Evolutionary conservation across 30 jellyfish, hydroid and myxozoan genomes (phyloP).

Genomic region (Morbakka virulenta): DNA sequence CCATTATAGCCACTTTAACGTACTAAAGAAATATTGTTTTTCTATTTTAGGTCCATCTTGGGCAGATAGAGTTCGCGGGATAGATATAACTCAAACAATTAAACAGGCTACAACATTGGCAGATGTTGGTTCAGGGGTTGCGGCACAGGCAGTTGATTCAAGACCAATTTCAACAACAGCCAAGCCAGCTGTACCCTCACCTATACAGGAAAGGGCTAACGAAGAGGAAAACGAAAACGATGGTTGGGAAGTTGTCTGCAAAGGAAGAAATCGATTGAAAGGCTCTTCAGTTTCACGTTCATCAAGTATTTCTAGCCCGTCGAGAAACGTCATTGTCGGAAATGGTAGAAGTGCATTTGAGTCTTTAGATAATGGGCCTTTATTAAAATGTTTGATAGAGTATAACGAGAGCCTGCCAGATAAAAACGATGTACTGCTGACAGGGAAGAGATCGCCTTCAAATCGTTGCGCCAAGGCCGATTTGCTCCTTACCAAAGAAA

Average conservation of each 20-base stretch:
- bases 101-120: neutral
- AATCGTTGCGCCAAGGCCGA: no score
- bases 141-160: neutral
- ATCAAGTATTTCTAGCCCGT: no score
- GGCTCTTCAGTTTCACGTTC: slow-evolving; percentile 73
- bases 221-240: slow-evolving; percentile 58
- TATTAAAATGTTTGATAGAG: no score
- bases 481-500: no score
- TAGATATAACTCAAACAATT: slow-evolving; percentile 10
- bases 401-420: no score
- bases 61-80: slow-evolving; percentile 94
- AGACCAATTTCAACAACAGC: neutral
- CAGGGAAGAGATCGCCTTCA: no score
- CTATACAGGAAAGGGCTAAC: slow-evolving; percentile 14
- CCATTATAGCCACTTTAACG: no score
- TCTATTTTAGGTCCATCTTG: slow-evolving; percentile 57
- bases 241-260: slow-evolving; percentile 93
- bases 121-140: neutral
- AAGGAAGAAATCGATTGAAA: slow-evolving; percentile 79
- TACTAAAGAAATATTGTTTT: no score
- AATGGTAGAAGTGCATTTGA: no score
- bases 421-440: no score
- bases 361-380: no score
- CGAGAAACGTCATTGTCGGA: no score
- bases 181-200: neutral